Evolutionary conservation across 2,888 invertebrate species (phyloP), one percentile per base, ranked within the genome.

Genomic region (Diarsia brunnea): DNA sequence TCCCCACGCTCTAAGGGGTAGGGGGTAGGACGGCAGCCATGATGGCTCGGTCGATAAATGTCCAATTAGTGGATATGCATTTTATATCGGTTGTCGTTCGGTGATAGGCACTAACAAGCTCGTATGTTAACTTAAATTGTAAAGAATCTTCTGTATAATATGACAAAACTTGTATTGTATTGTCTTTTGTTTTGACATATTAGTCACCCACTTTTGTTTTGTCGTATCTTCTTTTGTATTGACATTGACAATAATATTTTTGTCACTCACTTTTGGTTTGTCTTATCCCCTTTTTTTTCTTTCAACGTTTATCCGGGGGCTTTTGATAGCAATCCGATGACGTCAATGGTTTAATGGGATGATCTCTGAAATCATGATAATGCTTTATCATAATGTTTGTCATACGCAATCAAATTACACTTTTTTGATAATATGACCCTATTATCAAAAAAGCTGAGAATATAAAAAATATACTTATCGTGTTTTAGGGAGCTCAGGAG

Each of bases 11-110:
- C 12, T 21, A 8, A 10, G 38, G 64, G 43, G 69, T 67, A 51
- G 27, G 38, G 67, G 61, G 53, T 47, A 19, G 49, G 55, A 14
- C 51, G 53, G 31, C 31, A n/a, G 67, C 61, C 51, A 68, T 73
- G 55, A 45, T 69, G 27, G 65, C 3, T 14, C 14, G 63, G n/a
- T 71, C 79, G 71, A 81, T 84, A 70, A 60, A 58, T 69, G 47
- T 63, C 21, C 73, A 65, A 71, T 71, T 78, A 69, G 21, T 69
- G 31, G 21, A 51, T 78, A 69, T 76, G 65, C 7, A 69, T 61
- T 47, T 67, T 55, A 53, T 45, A 60, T 58, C 21, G n/a, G 3
- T 45, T 74, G 49, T 49, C 24, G 7, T 47, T 80, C 14, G 12
- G 55, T 43, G 21, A n/a, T 55, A 5, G 14, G 7, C 12, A 47